phyloP scores from a whole-genome alignment of 2,797 vertebrate species.

The Parambassis ranga region DNA sequence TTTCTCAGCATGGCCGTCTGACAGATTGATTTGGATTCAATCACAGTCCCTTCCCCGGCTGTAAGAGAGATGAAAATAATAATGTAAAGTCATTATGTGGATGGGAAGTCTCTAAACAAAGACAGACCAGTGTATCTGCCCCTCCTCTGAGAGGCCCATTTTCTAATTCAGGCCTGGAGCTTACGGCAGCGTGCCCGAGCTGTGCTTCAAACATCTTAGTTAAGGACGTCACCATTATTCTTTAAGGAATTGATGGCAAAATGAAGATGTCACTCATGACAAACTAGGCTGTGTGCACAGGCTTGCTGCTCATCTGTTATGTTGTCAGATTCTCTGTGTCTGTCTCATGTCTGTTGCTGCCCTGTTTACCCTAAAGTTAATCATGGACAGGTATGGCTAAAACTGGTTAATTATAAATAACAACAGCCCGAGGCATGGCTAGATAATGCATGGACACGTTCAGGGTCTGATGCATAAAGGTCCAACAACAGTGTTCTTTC shows the following conservation, averaged over 20 bases:
- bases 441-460: conserved; percentile 53
- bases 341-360: conserved; percentile 45
- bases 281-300: conserved; percentile 62
- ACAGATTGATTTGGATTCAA: conserved; percentile 72
- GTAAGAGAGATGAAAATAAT: conserved; percentile 67
- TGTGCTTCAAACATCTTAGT: conserved; percentile 53
- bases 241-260: conserved; percentile 65
- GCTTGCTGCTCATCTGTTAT: conserved; percentile 67
- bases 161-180: conserved; percentile 45
- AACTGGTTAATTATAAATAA: conserved; percentile 68
- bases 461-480: conserved; percentile 42
- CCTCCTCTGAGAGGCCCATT: conserved; percentile 20
- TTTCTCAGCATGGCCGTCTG: conserved; percentile 44
- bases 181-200: conserved; percentile 37
- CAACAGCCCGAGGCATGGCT: conserved; percentile 36
- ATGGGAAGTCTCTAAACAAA: conserved; percentile 68
- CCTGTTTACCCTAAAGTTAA: conserved; percentile 52
- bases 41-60: conserved; percentile 32
- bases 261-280: conserved; percentile 81
- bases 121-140: conserved; percentile 34
- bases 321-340: conserved; percentile 59
- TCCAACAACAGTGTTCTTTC: conserved; percentile 20
- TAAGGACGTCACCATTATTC: conserved; percentile 55
- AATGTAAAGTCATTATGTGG: conserved; percentile 65
- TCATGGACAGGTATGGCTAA: conserved; percentile 20